Evolutionary conservation across 2,888 invertebrate genomes (phyloP), one percentile per base, ranked within the genome.

Genomic region (Pheosia gnoma): DNA sequence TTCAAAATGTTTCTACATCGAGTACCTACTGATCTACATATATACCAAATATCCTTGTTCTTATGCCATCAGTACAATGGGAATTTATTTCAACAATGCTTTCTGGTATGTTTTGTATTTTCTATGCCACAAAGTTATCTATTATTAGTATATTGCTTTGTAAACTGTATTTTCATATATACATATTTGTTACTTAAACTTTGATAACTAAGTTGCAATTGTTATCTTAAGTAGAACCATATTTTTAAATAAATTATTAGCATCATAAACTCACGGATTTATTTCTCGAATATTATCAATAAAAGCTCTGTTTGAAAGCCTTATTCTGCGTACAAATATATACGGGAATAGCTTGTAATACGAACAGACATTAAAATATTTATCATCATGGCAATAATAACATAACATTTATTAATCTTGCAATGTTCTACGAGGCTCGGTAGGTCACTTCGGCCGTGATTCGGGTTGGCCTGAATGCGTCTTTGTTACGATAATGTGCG

Each of bases 401-500:
- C 3, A 38, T 38, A 38, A 3, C 25, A 25, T 51, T 3, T 1
- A 51, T 51, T 25, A 51, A 51, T 25, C 38, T 11, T 54, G 39
- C 5, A 37, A 54, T 39, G 11, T 38, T 54, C 7, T 38, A 58
- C 63, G 62, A 62, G 7, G 25, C 7, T 8, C 9, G 25, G 25
- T 0, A 72, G 75, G 70, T 72, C 77, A 71, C 63, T 65, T 47
- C 59, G 64, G 43, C 47, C 62, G 68, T 51, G 25, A 77, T 75
- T 75, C 63, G 71, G 75, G 75, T 77, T 67, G 67, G 60, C 25
- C 59, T 71, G 68, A 77, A 75, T 75, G 65, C 66, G 78, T 65
- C 75, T 77, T 75, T 75, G 78, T 75, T 75, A 69, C 71, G 66
- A 75, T 70, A 75, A 66, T 69, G 65, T 69, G 65, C 67, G 61